phyloP scores from a whole-genome alignment of 37 sponge, comb jelly and placozoan genomes.

The Chondrosia reniformis region DNA sequence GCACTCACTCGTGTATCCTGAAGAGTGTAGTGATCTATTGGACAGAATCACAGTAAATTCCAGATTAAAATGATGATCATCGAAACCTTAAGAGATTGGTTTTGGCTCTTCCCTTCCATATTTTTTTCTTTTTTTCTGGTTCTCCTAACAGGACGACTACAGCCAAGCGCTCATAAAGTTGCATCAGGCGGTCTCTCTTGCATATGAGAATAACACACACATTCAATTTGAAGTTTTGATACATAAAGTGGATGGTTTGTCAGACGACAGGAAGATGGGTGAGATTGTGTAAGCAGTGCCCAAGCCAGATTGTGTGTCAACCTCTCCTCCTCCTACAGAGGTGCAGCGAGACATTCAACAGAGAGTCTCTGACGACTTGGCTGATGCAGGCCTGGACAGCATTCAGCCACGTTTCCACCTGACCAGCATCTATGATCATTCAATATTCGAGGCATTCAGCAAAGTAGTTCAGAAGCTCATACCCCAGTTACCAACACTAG shows the following conservation, averaged over 20 bases:
- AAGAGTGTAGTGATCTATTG: too few relatives aligned
- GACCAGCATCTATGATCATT: slow-evolving; percentile 93
- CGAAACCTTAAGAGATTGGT: too few relatives aligned
- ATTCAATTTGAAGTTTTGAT: slow-evolving; percentile 98
- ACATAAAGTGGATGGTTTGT: slow-evolving; percentile 91
- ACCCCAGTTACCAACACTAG: slow-evolving; percentile 85
- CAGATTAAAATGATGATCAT: too few relatives aligned
- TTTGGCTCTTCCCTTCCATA: neutral
- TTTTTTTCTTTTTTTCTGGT: neutral
- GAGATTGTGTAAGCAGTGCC: neutral
- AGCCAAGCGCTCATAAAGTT: slow-evolving; percentile 78
- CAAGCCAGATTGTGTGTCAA: neutral
- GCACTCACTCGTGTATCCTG: too few relatives aligned
- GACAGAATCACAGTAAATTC: too few relatives aligned
- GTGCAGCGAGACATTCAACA: slow-evolving; percentile 86
- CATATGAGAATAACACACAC: slow-evolving; percentile 84
- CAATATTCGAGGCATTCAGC: slow-evolving; percentile 95
- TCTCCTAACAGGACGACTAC: slow-evolving; percentile 73
- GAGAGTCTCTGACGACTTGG: slow-evolving; percentile 71
- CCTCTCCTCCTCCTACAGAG: too few relatives aligned
- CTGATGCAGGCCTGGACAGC: slow-evolving; percentile 78
- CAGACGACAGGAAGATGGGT: slow-evolving; percentile 67
- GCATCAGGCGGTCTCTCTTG: slow-evolving; percentile 82
- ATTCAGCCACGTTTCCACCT: slow-evolving; percentile 84
- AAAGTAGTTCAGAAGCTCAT: slow-evolving; percentile 91